phyloP scores from a whole-genome alignment of 2,888 invertebrate species.

The Zygothrica quintamaculata region DNA sequence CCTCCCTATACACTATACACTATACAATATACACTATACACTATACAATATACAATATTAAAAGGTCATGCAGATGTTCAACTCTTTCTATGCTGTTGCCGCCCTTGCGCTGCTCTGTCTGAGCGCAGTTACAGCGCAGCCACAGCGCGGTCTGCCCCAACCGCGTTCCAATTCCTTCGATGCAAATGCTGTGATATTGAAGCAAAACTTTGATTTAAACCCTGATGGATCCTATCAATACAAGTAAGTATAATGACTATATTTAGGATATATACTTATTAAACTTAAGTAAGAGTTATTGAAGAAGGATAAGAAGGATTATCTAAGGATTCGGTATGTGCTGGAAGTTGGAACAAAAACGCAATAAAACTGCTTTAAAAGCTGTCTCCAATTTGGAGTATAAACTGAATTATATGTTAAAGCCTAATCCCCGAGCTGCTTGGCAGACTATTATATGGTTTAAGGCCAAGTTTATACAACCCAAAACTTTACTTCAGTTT shows the following conservation, averaged over 20 bases:
- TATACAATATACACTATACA: slow-evolving; percentile 2
- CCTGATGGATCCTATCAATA: slow-evolving; percentile 86
- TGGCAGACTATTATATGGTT: too few species aligned
- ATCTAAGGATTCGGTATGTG: too few species aligned
- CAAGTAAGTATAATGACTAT: slow-evolving; percentile 82
- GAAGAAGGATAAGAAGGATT: too few species aligned
- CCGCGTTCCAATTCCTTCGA: slow-evolving; percentile 78
- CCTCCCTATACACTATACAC: slow-evolving; percentile 2
- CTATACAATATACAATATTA: slow-evolving; percentile 7
- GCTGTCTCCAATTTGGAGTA: too few species aligned
- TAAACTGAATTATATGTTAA: too few species aligned
- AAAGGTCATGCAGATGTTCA: slow-evolving; percentile 83
- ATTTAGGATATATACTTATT: background rate
- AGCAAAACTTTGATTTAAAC: slow-evolving; percentile 85
- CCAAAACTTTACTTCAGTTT: too few species aligned
- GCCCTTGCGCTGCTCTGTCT: slow-evolving; percentile 81
- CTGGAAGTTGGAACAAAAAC: too few species aligned
- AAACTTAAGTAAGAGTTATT: too few species aligned
- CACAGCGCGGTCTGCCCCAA: slow-evolving; percentile 82
- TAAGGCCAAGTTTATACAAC: too few species aligned
- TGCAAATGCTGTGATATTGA: slow-evolving; percentile 85
- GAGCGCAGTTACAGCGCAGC: slow-evolving; percentile 76
- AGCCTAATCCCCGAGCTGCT: too few species aligned
- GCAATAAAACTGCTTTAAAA: too few species aligned
- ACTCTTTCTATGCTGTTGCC: slow-evolving; percentile 73